A percentile compares a stretch with the other conserved stretches of the same genome.
Conservation (phyloP, 2,888 invertebrate genomes). For the Yponomeuta sedellus region DNA sequence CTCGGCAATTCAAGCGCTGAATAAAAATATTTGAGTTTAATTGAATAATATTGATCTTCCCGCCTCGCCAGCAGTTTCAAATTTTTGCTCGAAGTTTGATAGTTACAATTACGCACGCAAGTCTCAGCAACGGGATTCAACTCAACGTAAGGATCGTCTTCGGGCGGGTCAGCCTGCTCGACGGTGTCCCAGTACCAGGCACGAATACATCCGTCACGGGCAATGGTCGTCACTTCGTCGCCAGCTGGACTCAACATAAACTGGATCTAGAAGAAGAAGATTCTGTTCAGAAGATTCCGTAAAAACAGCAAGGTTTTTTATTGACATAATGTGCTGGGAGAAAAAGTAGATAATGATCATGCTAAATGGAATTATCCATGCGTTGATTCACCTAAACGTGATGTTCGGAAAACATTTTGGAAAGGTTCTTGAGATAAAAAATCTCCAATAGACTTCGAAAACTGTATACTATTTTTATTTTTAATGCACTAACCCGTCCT, state of each 20-base stretch:
- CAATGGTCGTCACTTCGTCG: conserved; percentile 67
- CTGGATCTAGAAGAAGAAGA: conserved; percentile 47
- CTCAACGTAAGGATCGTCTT: conserved; percentile 86
- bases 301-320: not conserved
- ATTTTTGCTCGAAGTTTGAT: not conserved
- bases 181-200: conserved; percentile 95
- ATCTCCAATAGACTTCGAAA: no score
- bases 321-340: not conserved
- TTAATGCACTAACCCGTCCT: no score
- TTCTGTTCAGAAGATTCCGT: not conserved
- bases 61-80: no score
- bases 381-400: no score
- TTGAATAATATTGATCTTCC: no score
- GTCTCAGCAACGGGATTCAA: conserved; percentile 92
- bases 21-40: no score
- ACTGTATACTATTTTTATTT: no score
- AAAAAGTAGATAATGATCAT: not conserved
- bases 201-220: conserved; percentile 85
- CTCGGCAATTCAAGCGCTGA: no score
- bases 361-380: not conserved
- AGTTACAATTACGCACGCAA: conserved; percentile 47
- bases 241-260: conserved; percentile 64
- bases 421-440: no score
- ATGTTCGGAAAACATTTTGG: no score
- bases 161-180: conserved; percentile 90